Evolutionary conservation across 2,113 vertebrate genomes (phyloP), one percentile per base, ranked within the genome.

Genomic region (Malaclemys terrapin): DNA sequence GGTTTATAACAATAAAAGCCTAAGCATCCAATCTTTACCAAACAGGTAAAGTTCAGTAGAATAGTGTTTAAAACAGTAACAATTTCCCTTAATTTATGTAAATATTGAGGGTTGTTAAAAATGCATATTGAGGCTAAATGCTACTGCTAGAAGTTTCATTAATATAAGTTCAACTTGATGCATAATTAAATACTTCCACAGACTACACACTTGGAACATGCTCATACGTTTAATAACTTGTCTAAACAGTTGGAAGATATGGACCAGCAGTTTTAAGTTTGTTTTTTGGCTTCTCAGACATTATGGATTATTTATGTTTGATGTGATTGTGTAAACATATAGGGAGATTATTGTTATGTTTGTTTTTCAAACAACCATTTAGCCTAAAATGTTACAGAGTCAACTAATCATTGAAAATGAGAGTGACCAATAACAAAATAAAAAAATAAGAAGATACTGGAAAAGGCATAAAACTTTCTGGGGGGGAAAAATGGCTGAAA

Each of bases 231-330:
- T 72, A n/a, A 22, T 72, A 72, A 72, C n/a, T 72, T 10, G 17
- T 22, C 17, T 38, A 10, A 72, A 72, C n/a, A 38, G 19, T 72
- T 38, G 5, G 19, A 72, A 20, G 8, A 38, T 72, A 72, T 38
- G 19, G 17, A 72, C 9, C 65, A 38, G 65, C n/a, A 72, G 29
- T 62, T 31, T 72, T 22, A 10, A 19, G 8, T 38, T 62, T 62
- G 5, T 38, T 72, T 38, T 31, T 87, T 25, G 47, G 54, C 42
- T 93, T 93, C 49, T 12, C 72, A 29, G 81, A 91, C n/a, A n/a
- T 0, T 13, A 25, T 12, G 25, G 4, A 17, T 49, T 13, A 0
- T 4, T 65, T 1, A 8, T 13, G 47, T 59, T 29, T 56, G 80
- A 59, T n/a, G 4, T 11, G 45, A 80, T 11, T 87, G 53, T 0